Evolutionary conservation across 2,888 invertebrate genomes (phyloP), one percentile per base, ranked within the genome.

Genomic region (Sipunculus nudus): DNA sequence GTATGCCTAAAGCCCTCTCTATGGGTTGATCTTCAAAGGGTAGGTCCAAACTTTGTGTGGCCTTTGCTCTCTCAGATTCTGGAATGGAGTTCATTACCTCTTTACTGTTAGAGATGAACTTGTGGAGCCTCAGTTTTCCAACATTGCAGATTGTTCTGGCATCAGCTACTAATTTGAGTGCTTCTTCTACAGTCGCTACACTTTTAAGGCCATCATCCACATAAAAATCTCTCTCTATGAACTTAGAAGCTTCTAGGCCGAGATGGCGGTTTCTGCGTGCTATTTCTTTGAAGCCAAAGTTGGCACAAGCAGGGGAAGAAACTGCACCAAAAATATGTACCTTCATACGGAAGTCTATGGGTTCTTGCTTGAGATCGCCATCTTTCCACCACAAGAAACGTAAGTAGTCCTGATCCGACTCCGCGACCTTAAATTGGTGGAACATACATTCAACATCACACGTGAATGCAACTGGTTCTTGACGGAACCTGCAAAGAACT

Each of bases 191-290:
- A 28, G 21, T 46, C 8, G 26, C 13, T 4, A 31, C 5, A 19
- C 58, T 57, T 19, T 48, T 59, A n/a, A 65, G 35, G 16, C 66
- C 65, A 48, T 68, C 67, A 31, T 68, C 70, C 1, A 67, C 67
- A 49, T 68, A 64, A 25, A 66, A 59, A 25, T 66, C 55, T 16
- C 39, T n/a, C 25, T 38, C 23, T 1, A 68, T 52, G 41, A 65
- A 63, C 4, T 35, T 19, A 23, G 61, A n/a, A 8, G 61, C 61
- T 28, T 63, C 54, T 8, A 28, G 13, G 5, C 55, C 47, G n/a
- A 50, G 38, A 6, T 54, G 38, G 13, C 26, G 29, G 21, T 46
- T 6, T 16, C 46, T 19, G 6, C 26, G 8, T 8, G 47, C 59
- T 25, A 40, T 8, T 5, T 55, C 26, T 26, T 54, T 45, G 4